Evolutionary conservation across 2,797 vertebrate genomes (phyloP).

Genomic region (Vultur gryphus): DNA sequence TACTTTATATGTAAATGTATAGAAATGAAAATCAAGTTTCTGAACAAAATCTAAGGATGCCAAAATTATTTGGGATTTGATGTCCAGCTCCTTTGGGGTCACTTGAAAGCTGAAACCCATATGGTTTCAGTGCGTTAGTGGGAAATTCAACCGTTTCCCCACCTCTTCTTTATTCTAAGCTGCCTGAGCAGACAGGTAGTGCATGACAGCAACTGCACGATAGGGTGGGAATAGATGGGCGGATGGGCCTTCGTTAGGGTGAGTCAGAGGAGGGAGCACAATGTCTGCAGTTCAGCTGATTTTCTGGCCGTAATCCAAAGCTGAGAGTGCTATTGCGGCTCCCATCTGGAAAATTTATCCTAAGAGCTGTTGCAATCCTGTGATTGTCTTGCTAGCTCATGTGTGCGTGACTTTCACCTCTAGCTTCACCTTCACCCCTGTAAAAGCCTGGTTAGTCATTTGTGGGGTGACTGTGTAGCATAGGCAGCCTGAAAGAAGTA

Average conservation of each 20-base stretch:
- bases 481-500: not conserved
- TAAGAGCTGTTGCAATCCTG: not conserved
- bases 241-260: not conserved
- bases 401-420: not conserved
- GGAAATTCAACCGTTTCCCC: not conserved
- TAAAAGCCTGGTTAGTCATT: conserved; percentile 14
- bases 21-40: not conserved
- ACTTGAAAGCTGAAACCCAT: not conserved
- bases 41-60: not conserved
- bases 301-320: not conserved
- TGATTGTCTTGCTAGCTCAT: not conserved
- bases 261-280: not conserved
- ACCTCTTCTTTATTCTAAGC: not conserved
- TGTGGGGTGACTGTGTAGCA: not conserved
- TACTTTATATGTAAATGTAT: not conserved
- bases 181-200: not conserved
- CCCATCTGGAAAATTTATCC: conserved; percentile 31
- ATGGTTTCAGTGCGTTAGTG: not conserved
- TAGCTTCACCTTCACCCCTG: not conserved
- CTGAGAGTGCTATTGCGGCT: not conserved
- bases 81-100: not conserved
- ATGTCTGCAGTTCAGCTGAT: not conserved
- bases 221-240: not conserved
- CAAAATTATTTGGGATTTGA: not conserved
- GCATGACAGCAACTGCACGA: not conserved